phyloP scores from a whole-genome alignment of 2,113 vertebrate species.

The Abramis brama region DNA sequence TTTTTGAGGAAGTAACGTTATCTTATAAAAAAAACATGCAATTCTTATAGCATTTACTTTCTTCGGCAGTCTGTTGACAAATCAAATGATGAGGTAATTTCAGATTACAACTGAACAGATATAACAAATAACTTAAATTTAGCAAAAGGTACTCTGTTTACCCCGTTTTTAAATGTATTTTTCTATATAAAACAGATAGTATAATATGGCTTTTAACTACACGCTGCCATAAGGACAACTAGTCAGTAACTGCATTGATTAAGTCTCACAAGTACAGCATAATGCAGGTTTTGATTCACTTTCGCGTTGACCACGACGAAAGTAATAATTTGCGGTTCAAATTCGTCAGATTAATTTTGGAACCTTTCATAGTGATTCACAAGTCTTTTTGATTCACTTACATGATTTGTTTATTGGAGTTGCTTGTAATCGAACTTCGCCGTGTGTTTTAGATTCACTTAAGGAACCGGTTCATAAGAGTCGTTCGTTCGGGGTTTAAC shows the following conservation, averaged over 20 bases:
- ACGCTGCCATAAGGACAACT: background rate
- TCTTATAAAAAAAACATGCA: constrained; percentile 7
- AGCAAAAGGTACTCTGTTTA: background rate
- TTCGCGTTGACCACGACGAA: background rate
- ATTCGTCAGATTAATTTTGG: background rate
- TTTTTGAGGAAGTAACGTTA: background rate
- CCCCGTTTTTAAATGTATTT: background rate
- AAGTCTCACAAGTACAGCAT: background rate
- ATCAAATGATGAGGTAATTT: background rate
- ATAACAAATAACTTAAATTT: background rate
- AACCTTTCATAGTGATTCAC: background rate
- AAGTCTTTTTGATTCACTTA: background rate
- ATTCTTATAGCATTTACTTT: background rate
- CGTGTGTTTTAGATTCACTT: background rate
- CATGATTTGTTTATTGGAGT: background rate
- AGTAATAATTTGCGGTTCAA: background rate
- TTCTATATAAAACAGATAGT: background rate
- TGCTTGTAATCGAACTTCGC: background rate
- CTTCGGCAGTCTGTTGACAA: background rate
- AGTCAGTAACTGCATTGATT: background rate
- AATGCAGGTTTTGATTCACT: background rate
- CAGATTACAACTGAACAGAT: background rate
- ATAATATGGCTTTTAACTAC: background rate
- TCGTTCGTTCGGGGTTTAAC: background rate
- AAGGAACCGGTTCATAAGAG: background rate